Percentiles rank a stretch among this genome's conserved stretches.
These are phyloP conservation scores for Triplophysa rosa DNA, from an alignment of 2,113 vertebrate genomes.

Conservation along the genomic window DNA sequence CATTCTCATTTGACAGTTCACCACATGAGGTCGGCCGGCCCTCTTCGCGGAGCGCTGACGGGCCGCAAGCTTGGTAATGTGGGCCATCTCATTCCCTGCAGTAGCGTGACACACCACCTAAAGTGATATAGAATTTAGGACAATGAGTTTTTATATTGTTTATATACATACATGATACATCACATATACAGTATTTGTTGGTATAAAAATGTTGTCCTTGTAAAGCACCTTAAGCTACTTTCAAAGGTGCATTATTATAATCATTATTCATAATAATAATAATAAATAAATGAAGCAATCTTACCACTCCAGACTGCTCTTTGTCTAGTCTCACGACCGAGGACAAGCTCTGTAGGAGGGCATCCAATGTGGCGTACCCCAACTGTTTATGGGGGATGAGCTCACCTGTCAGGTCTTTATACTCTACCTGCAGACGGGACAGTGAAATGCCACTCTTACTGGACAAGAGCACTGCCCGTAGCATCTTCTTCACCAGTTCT, in stretches of 20 bases:
- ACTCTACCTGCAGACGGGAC: slow-evolving; percentile 82
- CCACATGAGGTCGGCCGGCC: slow-evolving; percentile 78
- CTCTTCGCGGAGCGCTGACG: slow-evolving; percentile 87
- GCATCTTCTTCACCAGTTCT: slow-evolving; percentile 83
- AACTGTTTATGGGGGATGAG: slow-evolving; percentile 87
- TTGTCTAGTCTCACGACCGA: slow-evolving; percentile 81
- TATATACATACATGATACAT: too few relatives aligned
- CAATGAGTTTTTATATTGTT: background rate
- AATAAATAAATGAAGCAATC: background rate
- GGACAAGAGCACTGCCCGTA: slow-evolving; percentile 84
- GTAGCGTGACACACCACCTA: slow-evolving; percentile 82
- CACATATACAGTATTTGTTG: too few relatives aligned
- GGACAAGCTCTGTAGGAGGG: slow-evolving; percentile 82
- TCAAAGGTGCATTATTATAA: too few relatives aligned
- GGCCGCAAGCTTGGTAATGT: slow-evolving; percentile 85
- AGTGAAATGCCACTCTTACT: slow-evolving; percentile 82
- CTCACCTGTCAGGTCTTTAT: slow-evolving; percentile 86
- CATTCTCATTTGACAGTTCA: slow-evolving; percentile 93
- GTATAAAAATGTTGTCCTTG: too few relatives aligned
- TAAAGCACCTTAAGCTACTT: too few relatives aligned
- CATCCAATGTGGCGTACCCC: slow-evolving; percentile 81
- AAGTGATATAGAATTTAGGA: background rate
- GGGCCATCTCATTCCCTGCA: slow-evolving; percentile 74
- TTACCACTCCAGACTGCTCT: slow-evolving; percentile 85
- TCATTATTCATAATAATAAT: too few relatives aligned